These are phyloP conservation scores for Chamaetylas fuelleborni DNA, from an alignment of 2,113 vertebrate species.

Conservation along the genomic window DNA sequence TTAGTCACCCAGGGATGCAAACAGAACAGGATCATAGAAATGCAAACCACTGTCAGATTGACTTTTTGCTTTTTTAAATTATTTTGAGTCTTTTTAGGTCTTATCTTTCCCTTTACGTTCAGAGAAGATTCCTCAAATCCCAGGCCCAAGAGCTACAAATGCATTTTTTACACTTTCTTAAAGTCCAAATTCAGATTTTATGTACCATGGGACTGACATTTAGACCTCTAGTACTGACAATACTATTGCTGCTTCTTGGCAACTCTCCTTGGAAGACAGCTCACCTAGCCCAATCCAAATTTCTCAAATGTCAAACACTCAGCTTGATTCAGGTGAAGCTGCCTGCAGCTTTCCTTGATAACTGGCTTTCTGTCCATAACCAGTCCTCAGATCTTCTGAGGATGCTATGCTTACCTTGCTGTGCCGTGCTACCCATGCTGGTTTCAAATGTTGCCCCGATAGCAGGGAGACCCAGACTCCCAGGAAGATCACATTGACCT, in stretches of 20 bases:
- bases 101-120: not conserved
- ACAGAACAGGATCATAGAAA: not conserved
- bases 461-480: not conserved
- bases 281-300: not conserved
- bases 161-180: not conserved
- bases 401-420: not conserved
- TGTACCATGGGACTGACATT: not conserved
- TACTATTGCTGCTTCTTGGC: not conserved
- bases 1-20: not conserved
- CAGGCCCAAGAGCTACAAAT: not conserved
- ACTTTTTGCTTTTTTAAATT: not conserved
- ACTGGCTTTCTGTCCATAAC: not conserved
- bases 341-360: not conserved
- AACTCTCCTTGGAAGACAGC: not conserved
- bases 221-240: not conserved
- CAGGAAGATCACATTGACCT: not conserved
- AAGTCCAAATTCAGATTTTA: not conserved
- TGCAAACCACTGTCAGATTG: not conserved
- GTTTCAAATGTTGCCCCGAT: not conserved
- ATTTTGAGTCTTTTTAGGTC: not conserved
- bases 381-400: not conserved
- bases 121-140: not conserved
- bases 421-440: not conserved
- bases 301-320: not conserved
- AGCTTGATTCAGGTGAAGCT: not conserved